Conservation (phyloP, 1,140 invertebrate genomes). For the Sminthurides bifidus region DNA sequence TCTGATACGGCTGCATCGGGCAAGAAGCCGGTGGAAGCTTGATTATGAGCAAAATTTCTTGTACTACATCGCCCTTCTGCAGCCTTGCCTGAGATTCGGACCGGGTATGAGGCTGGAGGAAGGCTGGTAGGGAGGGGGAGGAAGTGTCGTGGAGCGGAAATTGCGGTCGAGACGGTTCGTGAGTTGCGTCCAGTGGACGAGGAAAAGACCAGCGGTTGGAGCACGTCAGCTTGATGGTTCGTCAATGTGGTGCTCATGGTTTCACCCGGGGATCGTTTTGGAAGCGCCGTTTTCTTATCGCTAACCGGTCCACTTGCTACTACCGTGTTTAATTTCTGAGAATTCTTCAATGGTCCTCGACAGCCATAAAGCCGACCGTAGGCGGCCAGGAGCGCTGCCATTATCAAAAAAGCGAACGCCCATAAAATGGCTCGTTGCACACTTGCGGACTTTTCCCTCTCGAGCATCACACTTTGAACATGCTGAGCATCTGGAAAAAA, state of each 20-base stretch:
- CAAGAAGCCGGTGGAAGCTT: too few relatives aligned
- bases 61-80: too few relatives aligned
- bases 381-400: conserved; percentile 7
- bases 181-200: not conserved
- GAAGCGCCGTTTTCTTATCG: not conserved
- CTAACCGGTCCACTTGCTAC: not conserved
- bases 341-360: conserved; percentile 9
- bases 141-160: not conserved
- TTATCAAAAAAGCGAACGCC: conserved; percentile 17
- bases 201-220: conserved; percentile 1
- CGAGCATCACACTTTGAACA: not conserved
- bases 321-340: too few relatives aligned
- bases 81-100: too few relatives aligned
- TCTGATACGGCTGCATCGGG: too few relatives aligned
- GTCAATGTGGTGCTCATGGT: conserved; percentile 10
- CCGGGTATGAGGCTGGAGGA: too few relatives aligned
- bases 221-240: conserved; percentile 6
- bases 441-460: conserved; percentile 7
- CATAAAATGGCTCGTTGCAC: conserved; percentile 18
- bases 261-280: conserved; percentile 8
- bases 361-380: conserved; percentile 14
- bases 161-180: not conserved
- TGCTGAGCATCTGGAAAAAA: conserved; percentile 7
- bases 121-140: too few relatives aligned
- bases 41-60: too few relatives aligned